Percentiles rank a stretch among this genome's conserved stretches.
phyloP scores from a whole-genome alignment of 2,888 invertebrate genomes.

The Deroplatys truncata region DNA sequence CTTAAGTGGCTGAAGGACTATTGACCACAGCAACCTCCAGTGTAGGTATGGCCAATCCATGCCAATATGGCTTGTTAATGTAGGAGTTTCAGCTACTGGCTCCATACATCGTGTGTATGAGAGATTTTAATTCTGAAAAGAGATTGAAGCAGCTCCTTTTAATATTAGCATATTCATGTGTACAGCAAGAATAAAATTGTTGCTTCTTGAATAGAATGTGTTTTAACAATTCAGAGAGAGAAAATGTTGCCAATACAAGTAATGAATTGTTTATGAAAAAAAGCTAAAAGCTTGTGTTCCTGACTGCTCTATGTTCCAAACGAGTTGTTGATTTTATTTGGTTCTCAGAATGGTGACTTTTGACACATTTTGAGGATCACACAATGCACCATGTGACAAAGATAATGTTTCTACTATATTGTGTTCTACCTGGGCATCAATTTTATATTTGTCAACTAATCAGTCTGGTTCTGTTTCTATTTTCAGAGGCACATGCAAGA shows the following conservation, averaged over 20 bases:
- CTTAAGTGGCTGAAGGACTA: too few species aligned
- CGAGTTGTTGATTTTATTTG: neutral
- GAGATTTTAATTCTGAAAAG: too few species aligned
- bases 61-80: too few species aligned
- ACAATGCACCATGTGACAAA: neutral
- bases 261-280: neutral
- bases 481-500: conserved; percentile 31
- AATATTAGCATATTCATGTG: too few species aligned
- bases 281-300: neutral
- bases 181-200: too few species aligned
- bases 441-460: conserved; percentile 30
- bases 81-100: too few species aligned
- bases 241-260: neutral
- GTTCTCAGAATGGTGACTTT: neutral
- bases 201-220: too few species aligned
- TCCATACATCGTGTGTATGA: too few species aligned
- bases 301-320: neutral
- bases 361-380: neutral
- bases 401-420: neutral
- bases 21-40: too few species aligned
- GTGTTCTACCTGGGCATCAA: conserved; percentile 22
- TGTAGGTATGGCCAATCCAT: too few species aligned
- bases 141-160: too few species aligned
- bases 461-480: conserved; percentile 29
- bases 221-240: too few species aligned